phyloP scores from a whole-genome alignment of 2,113 vertebrate genomes.

The Planiliza haematocheilus region DNA sequence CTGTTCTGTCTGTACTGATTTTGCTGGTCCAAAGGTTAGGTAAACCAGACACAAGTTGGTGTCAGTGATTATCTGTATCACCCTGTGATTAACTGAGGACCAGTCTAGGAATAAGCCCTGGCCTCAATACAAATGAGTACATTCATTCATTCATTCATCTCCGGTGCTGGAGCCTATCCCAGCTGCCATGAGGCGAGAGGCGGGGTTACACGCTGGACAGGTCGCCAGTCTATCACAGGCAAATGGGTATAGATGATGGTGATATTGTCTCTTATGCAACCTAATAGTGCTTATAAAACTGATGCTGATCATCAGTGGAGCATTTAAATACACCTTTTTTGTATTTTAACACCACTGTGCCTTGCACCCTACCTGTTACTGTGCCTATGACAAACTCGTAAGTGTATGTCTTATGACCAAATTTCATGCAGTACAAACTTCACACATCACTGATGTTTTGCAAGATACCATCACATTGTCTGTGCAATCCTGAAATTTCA shows the following conservation, averaged over 20 bases:
- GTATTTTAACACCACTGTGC: too few species aligned
- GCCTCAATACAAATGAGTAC: background rate
- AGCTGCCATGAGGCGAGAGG: too few species aligned
- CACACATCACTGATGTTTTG: background rate
- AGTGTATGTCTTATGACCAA: too few species aligned
- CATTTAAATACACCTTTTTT: conserved; percentile 1
- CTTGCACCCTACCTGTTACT: too few species aligned
- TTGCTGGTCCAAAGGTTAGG: too few species aligned
- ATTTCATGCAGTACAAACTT: background rate
- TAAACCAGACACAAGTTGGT: background rate
- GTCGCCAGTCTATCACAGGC: too few species aligned
- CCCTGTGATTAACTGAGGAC: background rate
- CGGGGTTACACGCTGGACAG: too few species aligned
- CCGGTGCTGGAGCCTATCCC: too few species aligned
- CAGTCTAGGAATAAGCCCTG: background rate
- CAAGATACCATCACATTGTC: background rate
- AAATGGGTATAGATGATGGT: background rate
- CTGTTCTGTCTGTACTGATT: background rate
- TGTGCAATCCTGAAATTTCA: background rate
- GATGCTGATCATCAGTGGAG: background rate
- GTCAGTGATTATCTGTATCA: background rate
- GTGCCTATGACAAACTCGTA: too few species aligned
- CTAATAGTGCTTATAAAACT: background rate
- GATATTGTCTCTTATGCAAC: background rate
- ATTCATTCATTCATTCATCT: too few species aligned